phyloP scores from a whole-genome alignment of 2,797 vertebrate genomes.

The Megaceryle alcyon region DNA sequence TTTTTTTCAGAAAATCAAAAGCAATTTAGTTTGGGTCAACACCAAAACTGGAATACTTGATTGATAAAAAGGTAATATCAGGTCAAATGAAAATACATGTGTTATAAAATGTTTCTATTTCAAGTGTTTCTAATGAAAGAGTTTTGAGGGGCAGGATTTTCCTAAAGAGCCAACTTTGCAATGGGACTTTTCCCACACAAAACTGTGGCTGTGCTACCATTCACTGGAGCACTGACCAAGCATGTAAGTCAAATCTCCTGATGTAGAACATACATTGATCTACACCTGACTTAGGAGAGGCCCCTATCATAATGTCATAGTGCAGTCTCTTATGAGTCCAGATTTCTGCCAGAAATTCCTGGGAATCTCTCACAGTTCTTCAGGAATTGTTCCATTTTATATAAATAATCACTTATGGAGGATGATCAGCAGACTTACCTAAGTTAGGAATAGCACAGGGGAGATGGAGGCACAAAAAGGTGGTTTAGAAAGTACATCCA shows the following conservation, averaged over 20 bases:
- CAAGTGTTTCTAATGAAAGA: background rate
- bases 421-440: background rate
- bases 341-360: background rate
- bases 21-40: background rate
- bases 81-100: background rate
- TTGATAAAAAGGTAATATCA: background rate
- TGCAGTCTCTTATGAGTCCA: background rate
- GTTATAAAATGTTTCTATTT: background rate
- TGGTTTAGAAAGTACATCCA: background rate
- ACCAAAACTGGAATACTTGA: background rate
- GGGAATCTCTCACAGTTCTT: too few relatives aligned
- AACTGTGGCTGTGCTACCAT: background rate
- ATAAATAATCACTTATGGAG: background rate
- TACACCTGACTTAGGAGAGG: background rate
- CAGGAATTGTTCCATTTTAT: background rate
- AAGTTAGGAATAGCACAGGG: background rate
- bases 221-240: background rate
- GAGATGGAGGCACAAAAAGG: background rate
- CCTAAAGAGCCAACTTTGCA: background rate
- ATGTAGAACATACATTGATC: background rate
- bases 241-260: background rate
- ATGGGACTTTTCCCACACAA: background rate
- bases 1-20: conserved; percentile 13
- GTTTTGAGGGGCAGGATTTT: background rate
- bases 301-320: background rate